A percentile compares a stretch with the other conserved stretches of the same genome.
Conservation (phyloP, 1,140 invertebrate genomes). For the Macrocentrus cingulum region DNA sequence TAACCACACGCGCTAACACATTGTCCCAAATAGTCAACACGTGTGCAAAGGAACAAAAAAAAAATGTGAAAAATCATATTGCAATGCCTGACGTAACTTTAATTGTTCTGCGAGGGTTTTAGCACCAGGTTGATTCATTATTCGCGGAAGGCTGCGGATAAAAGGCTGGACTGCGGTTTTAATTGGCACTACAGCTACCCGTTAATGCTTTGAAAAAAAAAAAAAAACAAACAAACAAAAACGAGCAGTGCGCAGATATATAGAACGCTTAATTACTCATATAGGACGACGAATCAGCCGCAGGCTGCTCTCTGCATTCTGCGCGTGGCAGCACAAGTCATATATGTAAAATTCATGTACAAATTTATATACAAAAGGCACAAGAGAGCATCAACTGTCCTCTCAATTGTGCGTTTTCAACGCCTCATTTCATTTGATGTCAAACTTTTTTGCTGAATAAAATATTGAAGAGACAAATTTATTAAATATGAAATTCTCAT, state of each 20-base stretch:
- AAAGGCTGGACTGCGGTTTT: slow-evolving; percentile 17
- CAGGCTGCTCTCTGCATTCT: background rate
- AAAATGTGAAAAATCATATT: slow-evolving; percentile 14
- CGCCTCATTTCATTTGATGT: too few relatives aligned
- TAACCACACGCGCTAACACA: slow-evolving; percentile 2
- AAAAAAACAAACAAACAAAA: too few relatives aligned
- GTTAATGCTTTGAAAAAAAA: slow-evolving; percentile 4
- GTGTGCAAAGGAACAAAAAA: slow-evolving; percentile 9
- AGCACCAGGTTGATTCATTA: slow-evolving; percentile 16
- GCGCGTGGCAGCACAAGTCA: background rate
- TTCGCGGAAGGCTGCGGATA: slow-evolving; percentile 10
- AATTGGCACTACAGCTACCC: slow-evolving; percentile 9
- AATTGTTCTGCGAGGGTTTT: slow-evolving; percentile 8
- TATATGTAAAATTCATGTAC: background rate
- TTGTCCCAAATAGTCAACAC: background rate
- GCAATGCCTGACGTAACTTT: slow-evolving; percentile 21
- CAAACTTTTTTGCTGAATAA: background rate
- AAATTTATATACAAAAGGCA: too few relatives aligned
- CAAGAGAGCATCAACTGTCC: too few relatives aligned
- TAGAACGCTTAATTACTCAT: slow-evolving; percentile 24
- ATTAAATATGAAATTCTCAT: too few relatives aligned
- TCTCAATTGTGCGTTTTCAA: too few relatives aligned
- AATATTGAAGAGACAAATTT: too few relatives aligned
- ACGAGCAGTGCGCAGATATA: background rate
- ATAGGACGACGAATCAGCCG: slow-evolving; percentile 5